phyloP scores from a whole-genome alignment of 2,888 invertebrate species.

The Xylophagus ater region DNA sequence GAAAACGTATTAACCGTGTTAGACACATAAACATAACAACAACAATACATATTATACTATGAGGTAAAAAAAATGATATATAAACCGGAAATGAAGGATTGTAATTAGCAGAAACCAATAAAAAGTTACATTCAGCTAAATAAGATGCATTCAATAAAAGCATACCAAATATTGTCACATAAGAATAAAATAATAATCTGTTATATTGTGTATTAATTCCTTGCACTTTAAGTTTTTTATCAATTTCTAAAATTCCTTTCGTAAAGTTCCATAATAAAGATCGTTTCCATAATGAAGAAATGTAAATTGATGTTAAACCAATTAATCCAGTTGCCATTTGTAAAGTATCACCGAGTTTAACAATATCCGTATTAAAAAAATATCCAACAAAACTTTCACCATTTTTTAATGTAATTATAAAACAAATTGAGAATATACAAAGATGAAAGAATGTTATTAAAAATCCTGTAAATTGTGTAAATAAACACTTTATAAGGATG shows the following conservation, averaged over 20 bases:
- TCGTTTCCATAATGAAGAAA: constrained; percentile 30
- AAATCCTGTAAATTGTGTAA: too few species aligned
- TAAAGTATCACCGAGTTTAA: constrained; percentile 23
- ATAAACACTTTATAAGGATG: too few species aligned
- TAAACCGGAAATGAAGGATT: constrained; percentile 16
- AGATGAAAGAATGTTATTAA: too few species aligned
- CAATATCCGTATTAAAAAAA: constrained; percentile 24
- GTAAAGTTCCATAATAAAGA: constrained; percentile 28
- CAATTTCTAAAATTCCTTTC: constrained; percentile 28
- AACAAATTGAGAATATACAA: constrained; percentile 26
- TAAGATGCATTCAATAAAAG: constrained; percentile 28
- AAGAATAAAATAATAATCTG: constrained; percentile 29
- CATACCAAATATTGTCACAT: constrained; percentile 28
- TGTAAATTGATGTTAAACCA: constrained; percentile 22
- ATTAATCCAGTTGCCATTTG: constrained; percentile 28
- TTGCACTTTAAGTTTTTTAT: constrained; percentile 30
- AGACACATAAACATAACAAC: constrained; percentile 22
- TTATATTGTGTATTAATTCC: constrained; percentile 32
- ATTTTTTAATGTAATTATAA: constrained; percentile 18
- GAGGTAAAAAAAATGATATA: constrained; percentile 27
- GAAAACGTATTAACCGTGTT: constrained; percentile 29
- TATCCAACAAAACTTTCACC: constrained; percentile 22
- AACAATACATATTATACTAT: constrained; percentile 25
- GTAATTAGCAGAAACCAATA: constrained; percentile 27
- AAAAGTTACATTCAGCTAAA: constrained; percentile 29